These are phyloP conservation scores for Drosophila persimilis DNA, from an alignment of 1,140 invertebrate species.

Conservation along the genomic window DNA sequence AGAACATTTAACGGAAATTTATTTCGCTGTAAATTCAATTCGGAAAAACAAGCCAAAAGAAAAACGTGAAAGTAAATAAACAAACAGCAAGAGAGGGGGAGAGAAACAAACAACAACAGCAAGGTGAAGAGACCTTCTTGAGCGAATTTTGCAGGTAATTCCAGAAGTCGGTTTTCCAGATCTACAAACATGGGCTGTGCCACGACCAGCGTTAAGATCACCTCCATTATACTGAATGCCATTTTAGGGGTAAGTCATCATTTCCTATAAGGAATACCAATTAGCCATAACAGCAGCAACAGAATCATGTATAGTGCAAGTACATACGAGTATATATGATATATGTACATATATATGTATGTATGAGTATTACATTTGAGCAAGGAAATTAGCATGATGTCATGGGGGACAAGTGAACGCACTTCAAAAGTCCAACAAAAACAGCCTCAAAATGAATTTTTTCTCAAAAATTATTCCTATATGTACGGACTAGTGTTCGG, in stretches of 20 bases:
- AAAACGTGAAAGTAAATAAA: conserved; percentile 32
- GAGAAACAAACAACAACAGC: conserved; percentile 44
- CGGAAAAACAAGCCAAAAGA: conserved; percentile 26
- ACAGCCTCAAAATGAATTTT: conserved; percentile 33
- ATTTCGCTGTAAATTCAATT: conserved; percentile 40
- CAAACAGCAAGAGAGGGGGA: not conserved
- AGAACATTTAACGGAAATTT: conserved; percentile 32
- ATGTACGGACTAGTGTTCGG: conserved; percentile 11
- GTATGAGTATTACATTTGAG: not conserved
- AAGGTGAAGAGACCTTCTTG: conserved; percentile 61
- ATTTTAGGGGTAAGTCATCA: conserved; percentile 77
- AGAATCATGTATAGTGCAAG: not conserved
- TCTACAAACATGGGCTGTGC: conserved; percentile 70
- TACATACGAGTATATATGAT: conserved; percentile 10
- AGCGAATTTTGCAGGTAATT: conserved; percentile 5
- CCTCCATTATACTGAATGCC: conserved; percentile 64
- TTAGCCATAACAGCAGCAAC: conserved; percentile 10
- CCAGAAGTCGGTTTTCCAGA: conserved; percentile 27
- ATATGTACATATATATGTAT: no score
- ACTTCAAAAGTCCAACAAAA: conserved; percentile 28
- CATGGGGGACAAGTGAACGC: conserved; percentile 38
- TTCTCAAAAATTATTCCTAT: conserved; percentile 34
- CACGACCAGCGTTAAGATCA: conserved; percentile 72
- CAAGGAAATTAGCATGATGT: conserved; percentile 45
- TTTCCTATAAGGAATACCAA: conserved; percentile 26